A percentile compares a stretch with the other conserved stretches of the same genome.
phyloP scores from a whole-genome alignment of 2,797 vertebrate genomes.

The Channallabes apus region DNA sequence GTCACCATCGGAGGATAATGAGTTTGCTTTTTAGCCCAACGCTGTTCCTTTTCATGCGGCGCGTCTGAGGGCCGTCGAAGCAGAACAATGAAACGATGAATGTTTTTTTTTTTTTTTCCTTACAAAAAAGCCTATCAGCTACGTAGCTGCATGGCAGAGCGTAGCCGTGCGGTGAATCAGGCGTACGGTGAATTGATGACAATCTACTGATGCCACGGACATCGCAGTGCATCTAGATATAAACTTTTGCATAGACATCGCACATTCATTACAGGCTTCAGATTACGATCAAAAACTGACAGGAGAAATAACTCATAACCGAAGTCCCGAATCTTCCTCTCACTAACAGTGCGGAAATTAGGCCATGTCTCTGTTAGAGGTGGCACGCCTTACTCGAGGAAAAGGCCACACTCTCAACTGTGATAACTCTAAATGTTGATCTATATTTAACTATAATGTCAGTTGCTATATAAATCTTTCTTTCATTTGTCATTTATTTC shows the following conservation, averaged over 20 bases:
- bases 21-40: slow-evolving; percentile 61
- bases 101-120: slow-evolving; percentile 44
- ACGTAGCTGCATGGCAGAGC: not conserved
- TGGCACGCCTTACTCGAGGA: too few species aligned
- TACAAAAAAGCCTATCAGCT: slow-evolving; percentile 30
- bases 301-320: not conserved
- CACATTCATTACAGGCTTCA: not conserved
- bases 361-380: not conserved
- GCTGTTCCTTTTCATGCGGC: slow-evolving; percentile 39
- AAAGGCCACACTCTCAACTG: not conserved
- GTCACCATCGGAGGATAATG: slow-evolving; percentile 67
- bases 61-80: slow-evolving; percentile 46
- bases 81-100: slow-evolving; percentile 53
- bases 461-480: too few species aligned
- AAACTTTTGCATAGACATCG: not conserved
- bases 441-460: not conserved
- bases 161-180: not conserved
- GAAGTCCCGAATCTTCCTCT: not conserved
- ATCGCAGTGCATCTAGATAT: not conserved
- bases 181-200: slow-evolving; percentile 8
- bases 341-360: too few species aligned
- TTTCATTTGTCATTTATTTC: not conserved
- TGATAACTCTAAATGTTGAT: not conserved
- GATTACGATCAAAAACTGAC: not conserved
- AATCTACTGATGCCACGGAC: slow-evolving; percentile 2